Evolutionary conservation across 1,140 invertebrate species (phyloP).

Genomic region (Triops longicaudatus): DNA sequence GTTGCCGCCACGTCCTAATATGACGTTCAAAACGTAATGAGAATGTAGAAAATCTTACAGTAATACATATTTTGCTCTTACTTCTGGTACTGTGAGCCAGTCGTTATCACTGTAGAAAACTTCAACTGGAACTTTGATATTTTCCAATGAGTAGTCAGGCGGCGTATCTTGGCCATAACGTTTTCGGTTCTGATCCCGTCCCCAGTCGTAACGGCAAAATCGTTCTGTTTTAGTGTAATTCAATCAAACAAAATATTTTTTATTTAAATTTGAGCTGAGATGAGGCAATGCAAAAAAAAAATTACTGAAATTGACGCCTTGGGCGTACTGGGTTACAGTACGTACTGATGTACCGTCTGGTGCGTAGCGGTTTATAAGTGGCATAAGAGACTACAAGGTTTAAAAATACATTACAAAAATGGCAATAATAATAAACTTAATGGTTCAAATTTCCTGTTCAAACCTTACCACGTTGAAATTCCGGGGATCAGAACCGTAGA

Average conservation of each 20-base stretch:
- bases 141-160: conserved; percentile 38
- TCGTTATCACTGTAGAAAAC: conserved; percentile 41
- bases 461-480: conserved; percentile 54
- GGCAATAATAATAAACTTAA: background rate
- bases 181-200: conserved; percentile 26
- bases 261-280: background rate
- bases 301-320: conserved; percentile 34
- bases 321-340: conserved; percentile 37
- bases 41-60: background rate
- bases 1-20: conserved; percentile 52
- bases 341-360: conserved; percentile 31
- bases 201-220: conserved; percentile 22
- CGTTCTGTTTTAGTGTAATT: background rate
- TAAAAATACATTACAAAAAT: background rate
- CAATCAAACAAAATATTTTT: conserved; percentile 30
- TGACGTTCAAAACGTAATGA: conserved; percentile 32
- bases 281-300: background rate
- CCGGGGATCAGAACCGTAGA: conserved; percentile 56
- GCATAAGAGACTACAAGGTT: conserved; percentile 36
- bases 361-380: conserved; percentile 34
- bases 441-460: background rate
- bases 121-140: conserved; percentile 38
- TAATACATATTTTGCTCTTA: conserved; percentile 15
- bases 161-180: conserved; percentile 37
- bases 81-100: conserved; percentile 39